Base-by-base conservation (phyloP, 2,888 invertebrate species). In the Exocentrus adspersus region DNA sequence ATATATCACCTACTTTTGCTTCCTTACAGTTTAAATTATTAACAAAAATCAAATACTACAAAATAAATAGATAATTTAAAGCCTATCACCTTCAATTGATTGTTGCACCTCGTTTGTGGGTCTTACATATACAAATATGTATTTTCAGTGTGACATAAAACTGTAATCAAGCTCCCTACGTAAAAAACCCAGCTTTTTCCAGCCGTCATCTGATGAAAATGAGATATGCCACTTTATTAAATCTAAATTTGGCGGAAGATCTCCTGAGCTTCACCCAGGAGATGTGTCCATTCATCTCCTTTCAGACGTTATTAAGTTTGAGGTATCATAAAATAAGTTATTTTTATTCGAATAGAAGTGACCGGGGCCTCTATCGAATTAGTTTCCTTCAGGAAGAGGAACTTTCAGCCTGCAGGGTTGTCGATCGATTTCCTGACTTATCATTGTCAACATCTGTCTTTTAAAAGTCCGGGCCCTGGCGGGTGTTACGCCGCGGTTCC, bases 361-460 rank as follows among this genome's bases (percentile, higher is more conserved):
- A 62, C 59, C 62, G 21, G 42, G 14, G 37, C 54, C 46, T 46
- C 56, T 57, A 65, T 65, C 56, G 57, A 60, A 65, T 65, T 65
- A 65, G 62, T 62, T 43, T 46, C 53, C 59, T 54, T 54, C 45
- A 16, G 37, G 51, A 46, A 56, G 57, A 43, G 41, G 51, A 57
- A 56, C 51, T 57, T 57, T 51, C 51, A 50, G 53, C 42, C 37
- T 37, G 48, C 56, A 24, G 56, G 37, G 43, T 45, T 21, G 14
- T 14, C 54, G 50, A 62, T 56, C 57, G 62, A 62, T 62, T 43
- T 28, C 43, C 64, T 46, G 70, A 70, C 70, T 70, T 70, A 70
- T 70, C 70, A 68, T 58, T 62, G 70, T 68, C 70, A 70, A 64
- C 70, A 70, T 70, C 68, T 70, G 70, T 70, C 70, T 68, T 67